Percentiles rank a stretch among this genome's conserved stretches.
Conservation (phyloP, 2,888 invertebrate genomes). For the Tortrix viridana region DNA sequence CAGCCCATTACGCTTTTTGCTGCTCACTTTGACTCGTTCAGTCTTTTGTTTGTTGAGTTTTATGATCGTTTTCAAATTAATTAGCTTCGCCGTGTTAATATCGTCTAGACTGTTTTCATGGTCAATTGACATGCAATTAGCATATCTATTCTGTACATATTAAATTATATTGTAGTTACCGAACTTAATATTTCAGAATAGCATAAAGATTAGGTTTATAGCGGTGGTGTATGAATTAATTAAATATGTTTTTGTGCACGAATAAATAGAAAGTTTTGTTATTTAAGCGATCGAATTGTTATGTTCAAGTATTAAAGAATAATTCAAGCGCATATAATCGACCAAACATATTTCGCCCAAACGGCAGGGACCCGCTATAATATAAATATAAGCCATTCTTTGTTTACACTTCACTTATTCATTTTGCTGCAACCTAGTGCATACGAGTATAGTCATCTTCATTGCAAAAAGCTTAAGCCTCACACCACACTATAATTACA, state of each 20-base stretch:
- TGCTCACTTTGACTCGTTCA: slow-evolving; percentile 4
- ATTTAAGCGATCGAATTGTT: too few species aligned
- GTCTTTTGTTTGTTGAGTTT: slow-evolving; percentile 14
- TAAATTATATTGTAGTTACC: neutral
- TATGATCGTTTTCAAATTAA: slow-evolving; percentile 34
- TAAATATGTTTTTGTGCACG: too few species aligned
- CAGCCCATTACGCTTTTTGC: slow-evolving; percentile 6
- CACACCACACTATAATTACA: slow-evolving; percentile 11
- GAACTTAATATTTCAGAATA: neutral
- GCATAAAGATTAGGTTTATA: neutral
- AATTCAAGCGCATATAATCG: too few species aligned
- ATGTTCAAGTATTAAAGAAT: too few species aligned
- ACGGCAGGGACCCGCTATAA: too few species aligned
- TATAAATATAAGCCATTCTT: too few species aligned
- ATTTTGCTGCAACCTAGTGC: too few species aligned
- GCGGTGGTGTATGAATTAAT: too few species aligned
- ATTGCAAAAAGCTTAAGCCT: neutral
- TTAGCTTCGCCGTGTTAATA: slow-evolving; percentile 19
- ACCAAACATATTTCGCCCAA: too few species aligned
- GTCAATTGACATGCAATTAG: neutral
- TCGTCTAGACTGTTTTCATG: slow-evolving; percentile 20
- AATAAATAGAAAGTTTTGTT: too few species aligned
- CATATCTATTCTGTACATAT: neutral
- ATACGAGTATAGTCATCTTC: too few species aligned
- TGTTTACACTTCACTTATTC: too few species aligned